Evolutionary conservation across 2,797 vertebrate species (phyloP), one percentile per base, ranked within the genome.

Genomic region (Xiphophorus birchmanni): DNA sequence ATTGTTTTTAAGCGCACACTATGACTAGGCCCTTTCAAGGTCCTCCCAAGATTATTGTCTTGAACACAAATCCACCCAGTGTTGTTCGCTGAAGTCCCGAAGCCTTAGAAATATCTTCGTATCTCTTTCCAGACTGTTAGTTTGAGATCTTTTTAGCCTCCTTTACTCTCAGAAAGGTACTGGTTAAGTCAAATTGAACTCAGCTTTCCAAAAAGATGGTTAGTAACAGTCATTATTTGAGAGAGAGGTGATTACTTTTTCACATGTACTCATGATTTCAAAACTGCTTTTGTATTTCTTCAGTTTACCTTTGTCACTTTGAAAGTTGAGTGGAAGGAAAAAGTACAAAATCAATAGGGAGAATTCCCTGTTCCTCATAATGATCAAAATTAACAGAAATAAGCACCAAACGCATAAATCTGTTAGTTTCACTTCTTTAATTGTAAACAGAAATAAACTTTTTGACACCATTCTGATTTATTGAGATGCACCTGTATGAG

Each of bases 401-500:
- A 15, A 44, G 5, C 23, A 1, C 23, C 42, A 44, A 71, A 44
- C 9, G 21, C 10, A n/a, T 29, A 72, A 47, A 72, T 71, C 11
- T 45, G 42, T 42, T 71, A 29, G 23, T 45, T 72, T 72, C 5
- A 47, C n/a, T 45, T 45, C 26, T 72, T 29, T 9, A 35, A 44
- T n/a, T 13, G 13, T 47, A 15, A 45, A 15, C 26, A 17, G 44
- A 29, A 17, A 17, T 17, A 47, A 47, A 47, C 23, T 9, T 45
- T 63, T 72, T 72, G 69, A 72, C 9, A 13, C 69, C 45, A 45
- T 72, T 72, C 44, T 47, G 10, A 15, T n/a, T 72, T 72, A 72
- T 72, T 72, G n/a, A 47, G 69, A 45, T 47, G 69, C 69, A 29
- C 69, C 69, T 47, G 42, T 76, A 13, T 81, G 90, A 88, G 90